Conservation (phyloP, 2,113 vertebrate species). For the Pteronura brasiliensis region DNA sequence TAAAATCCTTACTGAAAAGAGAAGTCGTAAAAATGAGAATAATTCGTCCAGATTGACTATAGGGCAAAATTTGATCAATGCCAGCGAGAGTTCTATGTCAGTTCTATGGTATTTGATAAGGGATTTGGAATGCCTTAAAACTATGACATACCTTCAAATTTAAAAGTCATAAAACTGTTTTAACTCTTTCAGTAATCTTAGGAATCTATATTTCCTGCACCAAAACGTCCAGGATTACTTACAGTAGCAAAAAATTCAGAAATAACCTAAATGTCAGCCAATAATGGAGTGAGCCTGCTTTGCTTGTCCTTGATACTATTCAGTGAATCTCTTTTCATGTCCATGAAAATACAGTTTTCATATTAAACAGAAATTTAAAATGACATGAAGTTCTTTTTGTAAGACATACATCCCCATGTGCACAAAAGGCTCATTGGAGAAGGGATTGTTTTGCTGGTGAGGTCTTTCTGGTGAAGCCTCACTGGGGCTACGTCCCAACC, state of each 20-base stretch:
- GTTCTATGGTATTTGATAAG: not conserved
- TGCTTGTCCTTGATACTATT: not conserved
- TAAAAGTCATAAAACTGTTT: not conserved
- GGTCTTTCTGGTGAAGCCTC: not conserved
- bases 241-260: not conserved
- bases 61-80: not conserved
- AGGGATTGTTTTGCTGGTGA: not conserved
- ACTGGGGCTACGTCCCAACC: not conserved
- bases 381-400: not conserved
- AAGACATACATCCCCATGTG: not conserved
- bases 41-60: too few species aligned
- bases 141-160: not conserved
- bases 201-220: not conserved
- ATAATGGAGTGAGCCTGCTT: not conserved
- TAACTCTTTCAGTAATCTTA: not conserved
- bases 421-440: not conserved
- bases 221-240: not conserved
- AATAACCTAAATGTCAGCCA: not conserved
- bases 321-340: not conserved
- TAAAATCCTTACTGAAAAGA: not conserved
- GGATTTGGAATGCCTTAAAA: not conserved
- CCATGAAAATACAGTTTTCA: not conserved
- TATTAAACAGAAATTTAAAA: not conserved
- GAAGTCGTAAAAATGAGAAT: not conserved
- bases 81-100: not conserved